Base-by-base conservation (phyloP, 2,797 vertebrate genomes). In the Varecia variegata region DNA sequence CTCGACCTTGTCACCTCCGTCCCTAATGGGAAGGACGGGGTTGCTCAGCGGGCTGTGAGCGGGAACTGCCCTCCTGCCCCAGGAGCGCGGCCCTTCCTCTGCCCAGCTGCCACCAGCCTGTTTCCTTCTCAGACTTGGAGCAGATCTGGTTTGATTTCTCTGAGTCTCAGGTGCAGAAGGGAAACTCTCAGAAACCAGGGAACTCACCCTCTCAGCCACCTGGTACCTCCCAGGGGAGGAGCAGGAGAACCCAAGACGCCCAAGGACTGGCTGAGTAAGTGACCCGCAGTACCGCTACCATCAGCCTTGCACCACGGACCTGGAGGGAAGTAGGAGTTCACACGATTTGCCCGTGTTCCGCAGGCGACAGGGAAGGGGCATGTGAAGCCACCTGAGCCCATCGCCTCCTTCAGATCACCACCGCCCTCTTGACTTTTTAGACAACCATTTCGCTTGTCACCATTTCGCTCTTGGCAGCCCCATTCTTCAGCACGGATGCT, bases 341-440 rank as follows among this genome's bases (percentile, higher is more conserved):
- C 30, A 20, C 0, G 25, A 2, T 2, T 73, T 32, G 4, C 4
- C 43, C 3, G 20, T 2, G 32, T 8, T 32, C 47, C 20, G 14
- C 7, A 38, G 76, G 35, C 2, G 1, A 8, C 7, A 38, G 23
- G 52, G 8, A n/a, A 32, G 11, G 58, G 15, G 62, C 15, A 18
- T 14, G n/a, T 65, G 62, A 32, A n/a, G 62, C 15, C 2, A 2
- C 12, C 27, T 12, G 73, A 20, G 15, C 32, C 70, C 71, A 45
- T 2, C 3, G 17, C 14, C 27, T 25, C 0, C 27, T 25, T 6
- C 47, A 17, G 60, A 9, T 43, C 1, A 0, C 30, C 1, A 0
- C 25, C 1, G 9, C 13, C n/a, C 10, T 11, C 58, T 6, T 14
- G 50, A 23, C 15, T 7, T 32, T 73, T 25, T 60, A 38, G 20